Percentiles rank a stretch among this genome's conserved stretches.
Evolutionary conservation across 2,888 invertebrate genomes (phyloP).

Genomic region (Diaprepes abbreviatus): DNA sequence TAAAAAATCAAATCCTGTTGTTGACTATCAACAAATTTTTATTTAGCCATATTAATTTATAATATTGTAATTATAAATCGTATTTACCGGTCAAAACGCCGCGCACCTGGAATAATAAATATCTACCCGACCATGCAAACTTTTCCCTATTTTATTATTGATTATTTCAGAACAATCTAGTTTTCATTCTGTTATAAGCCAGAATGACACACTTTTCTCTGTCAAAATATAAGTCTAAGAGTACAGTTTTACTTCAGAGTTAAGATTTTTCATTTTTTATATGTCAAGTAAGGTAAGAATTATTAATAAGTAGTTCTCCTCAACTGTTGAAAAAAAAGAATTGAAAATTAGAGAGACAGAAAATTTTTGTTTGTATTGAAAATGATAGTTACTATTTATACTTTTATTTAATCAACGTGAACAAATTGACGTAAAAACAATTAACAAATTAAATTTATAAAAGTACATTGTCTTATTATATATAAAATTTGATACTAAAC

Average conservation of each 20-base stretch:
- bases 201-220: constrained; percentile 55
- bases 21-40: no score
- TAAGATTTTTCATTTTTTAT: constrained; percentile 39
- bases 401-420: not conserved
- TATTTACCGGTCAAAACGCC: not conserved
- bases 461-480: no score
- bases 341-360: no score
- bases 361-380: not conserved
- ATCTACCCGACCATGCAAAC: constrained; percentile 46
- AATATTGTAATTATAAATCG: no score
- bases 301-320: not conserved
- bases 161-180: constrained; percentile 55
- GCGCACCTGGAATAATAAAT: constrained; percentile 25
- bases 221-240: constrained; percentile 49
- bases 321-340: no score
- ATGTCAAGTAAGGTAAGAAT: constrained; percentile 57
- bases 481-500: no score
- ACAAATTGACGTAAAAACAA: no score
- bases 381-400: not conserved
- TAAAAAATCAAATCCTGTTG: no score
- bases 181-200: constrained; percentile 54
- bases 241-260: constrained; percentile 19
- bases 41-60: no score
- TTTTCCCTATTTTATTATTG: constrained; percentile 54
- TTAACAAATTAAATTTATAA: no score